Evolutionary conservation across 2,888 invertebrate species (phyloP), one percentile per base, ranked within the genome.

Genomic region (Torymus tubicola): DNA sequence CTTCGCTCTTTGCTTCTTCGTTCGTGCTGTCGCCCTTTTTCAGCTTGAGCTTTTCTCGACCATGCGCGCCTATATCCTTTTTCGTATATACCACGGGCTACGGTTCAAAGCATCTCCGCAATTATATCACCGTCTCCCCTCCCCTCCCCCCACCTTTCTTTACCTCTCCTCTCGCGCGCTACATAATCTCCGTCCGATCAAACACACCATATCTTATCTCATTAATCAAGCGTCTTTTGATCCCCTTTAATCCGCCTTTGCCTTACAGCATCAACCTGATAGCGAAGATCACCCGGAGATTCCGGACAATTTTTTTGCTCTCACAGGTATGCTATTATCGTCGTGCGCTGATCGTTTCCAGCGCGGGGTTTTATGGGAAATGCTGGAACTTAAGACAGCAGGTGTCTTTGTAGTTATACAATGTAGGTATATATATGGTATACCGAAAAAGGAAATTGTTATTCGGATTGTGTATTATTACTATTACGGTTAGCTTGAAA

Each of bases 201-300:
- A 67, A 70, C 63, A 70, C 63, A 57, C 72, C 72, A 72, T 75
- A 80, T 78, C 68, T 81, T 74, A 80, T 81, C 78, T 81, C 84
- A 81, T 78, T 81, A 81, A 78, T 81, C 81, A 64, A 75, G 68
- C 63, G 42, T 78, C 75, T 81, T 81, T 78, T 81, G 78, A 81
- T 81, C 78, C 60, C 60, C 75, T 73, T 75, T 78, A 76, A 78
- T 78, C 71, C 67, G 14, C 42, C 8, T 21, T 21, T 16, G 74
- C 65, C 81, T 74, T 71, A 18, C 21, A 63, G 67, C 71, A 65
- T 52, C 52, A 21, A 57, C 14, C 13, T 42, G n/a, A 63, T 63
- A 31, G 57, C 63, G 57, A 69, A 18, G 13, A 75, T n/a, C 16
- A 65, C 31, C 55, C 42, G 70, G 18, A 67, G 70, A 70, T 75